A percentile compares a stretch with the other conserved stretches of the same genome.
Evolutionary conservation across 2,888 invertebrate species (phyloP).

Genomic region (Meganola albula): DNA sequence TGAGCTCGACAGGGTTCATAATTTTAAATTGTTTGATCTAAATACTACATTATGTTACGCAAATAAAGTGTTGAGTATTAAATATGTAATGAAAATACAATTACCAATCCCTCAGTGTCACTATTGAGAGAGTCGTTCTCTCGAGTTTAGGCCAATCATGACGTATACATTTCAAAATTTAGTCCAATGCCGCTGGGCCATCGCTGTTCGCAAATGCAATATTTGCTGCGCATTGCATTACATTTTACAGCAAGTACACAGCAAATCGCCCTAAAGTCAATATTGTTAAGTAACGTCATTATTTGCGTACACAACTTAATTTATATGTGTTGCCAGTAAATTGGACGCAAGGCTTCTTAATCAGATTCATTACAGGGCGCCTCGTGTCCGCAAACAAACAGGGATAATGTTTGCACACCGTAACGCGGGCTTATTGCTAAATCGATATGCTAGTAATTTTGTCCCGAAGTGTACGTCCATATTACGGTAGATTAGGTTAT

Average conservation of each 20-base stretch:
- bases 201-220: too few relatives aligned
- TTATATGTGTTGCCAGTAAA: slow-evolving; percentile 39
- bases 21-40: too few relatives aligned
- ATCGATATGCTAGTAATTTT: slow-evolving; percentile 43
- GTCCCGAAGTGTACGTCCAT: slow-evolving; percentile 33
- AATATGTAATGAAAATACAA: too few relatives aligned
- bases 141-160: too few relatives aligned
- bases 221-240: too few relatives aligned
- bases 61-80: too few relatives aligned
- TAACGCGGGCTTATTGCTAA: slow-evolving; percentile 33
- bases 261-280: slow-evolving; percentile 7
- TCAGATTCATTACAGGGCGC: slow-evolving; percentile 64
- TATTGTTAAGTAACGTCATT: slow-evolving; percentile 22
- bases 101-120: too few relatives aligned
- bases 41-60: too few relatives aligned
- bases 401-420: slow-evolving; percentile 31
- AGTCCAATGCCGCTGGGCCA: too few relatives aligned
- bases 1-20: too few relatives aligned
- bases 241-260: background rate
- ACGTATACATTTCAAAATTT: too few relatives aligned
- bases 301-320: slow-evolving; percentile 35
- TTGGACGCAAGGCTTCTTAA: slow-evolving; percentile 62
- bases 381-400: slow-evolving; percentile 47
- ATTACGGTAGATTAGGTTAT: slow-evolving; percentile 21
- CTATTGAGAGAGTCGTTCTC: too few relatives aligned